Evolutionary conservation across 2,888 invertebrate species (phyloP).

Genomic region (Cataglyphis altisquamis): DNA sequence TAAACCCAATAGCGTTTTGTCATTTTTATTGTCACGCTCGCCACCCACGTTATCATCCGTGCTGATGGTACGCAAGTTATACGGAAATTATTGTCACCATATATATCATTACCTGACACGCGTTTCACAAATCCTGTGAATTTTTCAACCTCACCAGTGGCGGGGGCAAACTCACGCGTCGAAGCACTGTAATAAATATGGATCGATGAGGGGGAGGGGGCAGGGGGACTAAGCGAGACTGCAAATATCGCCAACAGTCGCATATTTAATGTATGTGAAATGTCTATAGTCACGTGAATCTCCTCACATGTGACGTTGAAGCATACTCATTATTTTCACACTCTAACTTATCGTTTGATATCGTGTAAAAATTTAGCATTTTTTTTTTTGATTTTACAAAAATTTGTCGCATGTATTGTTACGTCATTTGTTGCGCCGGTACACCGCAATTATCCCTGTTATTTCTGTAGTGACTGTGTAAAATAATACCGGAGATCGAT

Average conservation of each 20-base stretch:
- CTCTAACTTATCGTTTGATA: background rate
- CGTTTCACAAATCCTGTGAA: conserved; percentile 38
- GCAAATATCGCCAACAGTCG: conserved; percentile 20
- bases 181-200: conserved; percentile 43
- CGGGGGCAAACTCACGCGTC: background rate
- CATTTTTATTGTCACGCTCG: conserved; percentile 35
- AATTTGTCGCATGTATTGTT: background rate
- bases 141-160: conserved; percentile 26
- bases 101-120: conserved; percentile 50
- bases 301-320: background rate
- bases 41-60: conserved; percentile 1
- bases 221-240: background rate
- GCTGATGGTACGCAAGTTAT: conserved; percentile 30
- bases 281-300: conserved; percentile 35
- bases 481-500: conserved; percentile 32
- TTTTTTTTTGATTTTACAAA: background rate
- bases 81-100: conserved; percentile 34
- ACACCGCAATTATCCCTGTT: conserved; percentile 22
- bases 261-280: conserved; percentile 48
- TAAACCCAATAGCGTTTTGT: conserved; percentile 39
- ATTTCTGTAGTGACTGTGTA: conserved; percentile 24
- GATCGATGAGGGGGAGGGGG: conserved; percentile 23
- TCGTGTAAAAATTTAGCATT: background rate
- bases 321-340: conserved; percentile 8
- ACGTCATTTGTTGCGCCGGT: background rate